Conservation (phyloP, 2,888 invertebrate species). For the Zaprionus lineosus region DNA sequence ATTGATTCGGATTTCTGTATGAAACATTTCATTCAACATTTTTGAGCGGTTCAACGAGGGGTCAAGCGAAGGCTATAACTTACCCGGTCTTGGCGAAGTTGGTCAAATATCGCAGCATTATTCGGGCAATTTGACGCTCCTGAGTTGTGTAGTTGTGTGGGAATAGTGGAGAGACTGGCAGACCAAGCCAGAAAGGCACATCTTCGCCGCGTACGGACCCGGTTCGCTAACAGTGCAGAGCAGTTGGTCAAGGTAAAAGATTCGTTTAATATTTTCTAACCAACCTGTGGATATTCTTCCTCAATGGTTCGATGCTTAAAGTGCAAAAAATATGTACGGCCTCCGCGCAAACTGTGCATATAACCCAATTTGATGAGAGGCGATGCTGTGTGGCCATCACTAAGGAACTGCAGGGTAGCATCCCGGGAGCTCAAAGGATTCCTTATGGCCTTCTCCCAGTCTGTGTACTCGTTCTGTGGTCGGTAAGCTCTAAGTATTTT, state of each 20-base stretch:
- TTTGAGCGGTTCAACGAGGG: not conserved
- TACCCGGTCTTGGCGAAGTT: slow-evolving; percentile 95
- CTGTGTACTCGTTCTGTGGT: slow-evolving; percentile 94
- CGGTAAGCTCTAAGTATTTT: not conserved
- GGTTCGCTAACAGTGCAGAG: slow-evolving; percentile 85
- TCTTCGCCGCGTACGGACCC: slow-evolving; percentile 94
- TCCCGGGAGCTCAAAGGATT: slow-evolving; percentile 93
- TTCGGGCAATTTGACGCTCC: slow-evolving; percentile 90
- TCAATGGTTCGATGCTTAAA: slow-evolving; percentile 93
- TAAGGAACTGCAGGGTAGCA: slow-evolving; percentile 92
- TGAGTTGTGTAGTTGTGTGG: slow-evolving; percentile 91
- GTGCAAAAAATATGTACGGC: slow-evolving; percentile 93
- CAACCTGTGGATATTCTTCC: slow-evolving; percentile 90
- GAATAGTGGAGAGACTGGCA: slow-evolving; percentile 87
- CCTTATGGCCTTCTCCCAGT: slow-evolving; percentile 95
- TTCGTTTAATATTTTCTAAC: slow-evolving; percentile 14
- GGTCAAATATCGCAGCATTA: slow-evolving; percentile 92
- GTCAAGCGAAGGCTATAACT: slow-evolving; percentile 66
- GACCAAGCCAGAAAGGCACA: slow-evolving; percentile 91
- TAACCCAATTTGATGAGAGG: slow-evolving; percentile 91
- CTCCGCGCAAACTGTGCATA: slow-evolving; percentile 90
- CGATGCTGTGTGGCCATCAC: slow-evolving; percentile 95
- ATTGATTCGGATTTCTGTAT: slow-evolving; percentile 80
- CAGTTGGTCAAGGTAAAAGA: slow-evolving; percentile 6
- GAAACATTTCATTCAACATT: not conserved